Base-by-base conservation (phyloP, 2,113 vertebrate genomes). In the Mystacornis crossleyi region DNA sequence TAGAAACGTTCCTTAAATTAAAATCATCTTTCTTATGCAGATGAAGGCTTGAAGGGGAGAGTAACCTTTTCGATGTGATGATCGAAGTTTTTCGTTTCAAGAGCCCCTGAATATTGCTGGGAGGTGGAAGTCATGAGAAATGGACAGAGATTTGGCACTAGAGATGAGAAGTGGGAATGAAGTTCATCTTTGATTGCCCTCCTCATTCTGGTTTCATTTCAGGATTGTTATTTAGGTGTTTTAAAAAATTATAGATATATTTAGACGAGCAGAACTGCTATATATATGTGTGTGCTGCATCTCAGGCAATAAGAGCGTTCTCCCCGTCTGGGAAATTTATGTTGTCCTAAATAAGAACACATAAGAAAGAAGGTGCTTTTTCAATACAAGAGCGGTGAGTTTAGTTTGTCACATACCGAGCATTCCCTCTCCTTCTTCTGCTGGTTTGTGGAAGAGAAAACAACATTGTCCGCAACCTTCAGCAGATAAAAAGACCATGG, bases 21-120 rank as follows among this genome's bases (percentile, higher is more conserved):
- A 92, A 96, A 62, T 90, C 1, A 7, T 93, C 57, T n/a, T 93
- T 93, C 91, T 94, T 80, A 83, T 7, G 42, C 84, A 79, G 73
- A 78, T 90, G 86, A 90, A 73, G 89, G 86, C 89, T 95, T 62
- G 86, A 86, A 89, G 82, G 85, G 67, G 64, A 96, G 81, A 96
- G 93, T 95, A 97, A 96, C 69, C 54, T 96, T 95, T 75, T 86
- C 1, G 7, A 50, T 60, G 38, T 69, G 62, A 84, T 62, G 89
- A 86, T 78, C 75, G 70, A 85, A 82, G 43, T 16, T 78, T 62
- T 85, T 96, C 34, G 65, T 69, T 91, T 85, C 73, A 70, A 82
- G 64, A 92, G 55, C 72, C 20, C 2, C 12, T 48, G 47, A 90
- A 85, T 51, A 78, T 19, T 47, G 57, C 34, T 77, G 82, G 80